phyloP scores from a whole-genome alignment of 2,888 invertebrate genomes.

The Philhelius pedissequus region DNA sequence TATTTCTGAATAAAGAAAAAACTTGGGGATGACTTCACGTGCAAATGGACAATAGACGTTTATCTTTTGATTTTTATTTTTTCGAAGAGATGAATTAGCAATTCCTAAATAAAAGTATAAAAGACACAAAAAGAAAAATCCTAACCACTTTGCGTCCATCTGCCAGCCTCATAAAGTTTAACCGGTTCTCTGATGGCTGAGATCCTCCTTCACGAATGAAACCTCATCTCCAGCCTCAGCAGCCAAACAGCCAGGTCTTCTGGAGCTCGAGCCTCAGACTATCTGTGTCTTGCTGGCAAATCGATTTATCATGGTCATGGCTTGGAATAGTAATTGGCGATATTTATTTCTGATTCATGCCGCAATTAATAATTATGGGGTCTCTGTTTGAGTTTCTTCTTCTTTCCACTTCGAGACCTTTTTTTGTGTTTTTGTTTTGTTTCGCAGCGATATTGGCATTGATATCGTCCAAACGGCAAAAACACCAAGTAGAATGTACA shows the following conservation, averaged over 20 bases:
- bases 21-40: conserved; percentile 11
- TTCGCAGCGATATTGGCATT: conserved; percentile 19
- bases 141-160: conserved; percentile 28
- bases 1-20: background rate
- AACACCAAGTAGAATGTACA: background rate
- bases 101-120: conserved; percentile 14
- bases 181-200: conserved; percentile 35
- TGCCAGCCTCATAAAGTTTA: conserved; percentile 47
- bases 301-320: conserved; percentile 57
- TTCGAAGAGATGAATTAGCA: background rate
- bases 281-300: conserved; percentile 34
- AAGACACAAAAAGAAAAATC: background rate
- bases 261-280: background rate
- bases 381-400: conserved; percentile 32
- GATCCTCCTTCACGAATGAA: conserved; percentile 22
- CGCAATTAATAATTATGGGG: conserved; percentile 63
- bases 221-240: conserved; percentile 18
- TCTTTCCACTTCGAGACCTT: background rate
- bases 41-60: conserved; percentile 19
- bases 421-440: background rate
- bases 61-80: conserved; percentile 1
- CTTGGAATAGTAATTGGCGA: conserved; percentile 59
- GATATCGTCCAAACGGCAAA: conserved; percentile 13
- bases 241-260: no score
- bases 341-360: conserved; percentile 66